A percentile compares a stretch with the other conserved stretches of the same genome.
Conservation (phyloP, 2,113 vertebrate genomes). For the Argyrosomus japonicus region DNA sequence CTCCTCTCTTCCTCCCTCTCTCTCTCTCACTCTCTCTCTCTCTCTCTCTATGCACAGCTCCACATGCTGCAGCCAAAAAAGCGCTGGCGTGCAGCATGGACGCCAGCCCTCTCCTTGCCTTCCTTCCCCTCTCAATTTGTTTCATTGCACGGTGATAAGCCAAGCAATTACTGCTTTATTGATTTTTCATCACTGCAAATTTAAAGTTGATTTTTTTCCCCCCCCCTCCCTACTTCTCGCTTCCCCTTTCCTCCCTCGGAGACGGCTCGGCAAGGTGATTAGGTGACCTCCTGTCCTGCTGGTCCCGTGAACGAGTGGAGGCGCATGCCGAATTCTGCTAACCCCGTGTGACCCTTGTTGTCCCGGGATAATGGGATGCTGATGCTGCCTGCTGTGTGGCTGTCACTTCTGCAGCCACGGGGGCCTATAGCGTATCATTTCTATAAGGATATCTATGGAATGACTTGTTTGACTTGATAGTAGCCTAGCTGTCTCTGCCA, state of each 20-base stretch:
- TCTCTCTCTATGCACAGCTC: slow-evolving; percentile 49
- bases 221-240: not conserved
- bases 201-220: slow-evolving; percentile 88
- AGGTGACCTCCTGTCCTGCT: slow-evolving; percentile 76
- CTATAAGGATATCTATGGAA: slow-evolving; percentile 68
- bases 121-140: slow-evolving; percentile 90
- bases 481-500: slow-evolving; percentile 47
- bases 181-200: slow-evolving; percentile 99
- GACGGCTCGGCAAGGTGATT: slow-evolving; percentile 67
- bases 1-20: slow-evolving; percentile 37
- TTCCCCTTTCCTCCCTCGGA: slow-evolving; percentile 57
- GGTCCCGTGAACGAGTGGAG: slow-evolving; percentile 79
- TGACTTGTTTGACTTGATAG: slow-evolving; percentile 57
- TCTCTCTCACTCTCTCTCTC: not conserved
- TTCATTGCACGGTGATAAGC: slow-evolving; percentile 91
- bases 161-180: slow-evolving; percentile 98
- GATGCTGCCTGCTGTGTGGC: slow-evolving; percentile 56
- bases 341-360: slow-evolving; percentile 88
- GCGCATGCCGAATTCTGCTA: slow-evolving; percentile 89
- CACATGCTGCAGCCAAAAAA: slow-evolving; percentile 69
- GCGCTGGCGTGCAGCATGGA: slow-evolving; percentile 53
- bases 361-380: slow-evolving; percentile 89
- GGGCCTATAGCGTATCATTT: slow-evolving; percentile 63
- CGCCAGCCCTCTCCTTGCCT: slow-evolving; percentile 77
- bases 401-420: slow-evolving; percentile 53